Conservation (phyloP, 2,888 invertebrate genomes). For the Orchesellides sinensis region DNA sequence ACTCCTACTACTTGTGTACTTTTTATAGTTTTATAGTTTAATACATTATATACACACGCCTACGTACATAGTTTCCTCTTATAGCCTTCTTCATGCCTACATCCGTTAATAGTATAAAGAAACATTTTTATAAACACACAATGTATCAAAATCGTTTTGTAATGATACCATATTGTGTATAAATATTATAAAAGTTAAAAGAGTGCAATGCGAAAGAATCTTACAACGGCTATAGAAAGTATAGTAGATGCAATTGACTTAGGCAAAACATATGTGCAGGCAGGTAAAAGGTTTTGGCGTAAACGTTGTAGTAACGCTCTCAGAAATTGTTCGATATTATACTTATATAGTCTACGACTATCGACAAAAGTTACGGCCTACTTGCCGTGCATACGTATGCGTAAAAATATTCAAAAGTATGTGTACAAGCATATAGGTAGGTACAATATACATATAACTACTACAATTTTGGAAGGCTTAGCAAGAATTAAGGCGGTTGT, state of each 20-base stretch:
- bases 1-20: slow-evolving; percentile 5
- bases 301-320: slow-evolving; percentile 15
- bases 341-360: neutral
- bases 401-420: too few relatives aligned
- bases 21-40: slow-evolving; percentile 2
- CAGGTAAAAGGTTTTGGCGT: slow-evolving; percentile 1
- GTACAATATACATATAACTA: too few relatives aligned
- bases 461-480: too few relatives aligned
- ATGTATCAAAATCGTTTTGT: too few relatives aligned
- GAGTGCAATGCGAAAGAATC: slow-evolving; percentile 1
- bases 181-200: neutral
- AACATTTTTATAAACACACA: neutral
- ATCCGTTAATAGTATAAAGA: slow-evolving; percentile 3
- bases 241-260: neutral
- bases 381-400: neutral
- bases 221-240: neutral
- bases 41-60: too few relatives aligned
- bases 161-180: too few relatives aligned
- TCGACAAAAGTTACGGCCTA: slow-evolving; percentile 6
- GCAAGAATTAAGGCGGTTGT: too few relatives aligned
- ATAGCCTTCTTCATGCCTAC: slow-evolving; percentile 15
- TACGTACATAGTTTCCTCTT: too few relatives aligned
- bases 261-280: slow-evolving; percentile 3
- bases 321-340: neutral
- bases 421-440: too few relatives aligned